Percentiles rank a stretch among this genome's conserved stretches.
These are phyloP conservation scores for Lasiurus cinereus DNA, from an alignment of 2,113 vertebrate species.

Conservation along the genomic window DNA sequence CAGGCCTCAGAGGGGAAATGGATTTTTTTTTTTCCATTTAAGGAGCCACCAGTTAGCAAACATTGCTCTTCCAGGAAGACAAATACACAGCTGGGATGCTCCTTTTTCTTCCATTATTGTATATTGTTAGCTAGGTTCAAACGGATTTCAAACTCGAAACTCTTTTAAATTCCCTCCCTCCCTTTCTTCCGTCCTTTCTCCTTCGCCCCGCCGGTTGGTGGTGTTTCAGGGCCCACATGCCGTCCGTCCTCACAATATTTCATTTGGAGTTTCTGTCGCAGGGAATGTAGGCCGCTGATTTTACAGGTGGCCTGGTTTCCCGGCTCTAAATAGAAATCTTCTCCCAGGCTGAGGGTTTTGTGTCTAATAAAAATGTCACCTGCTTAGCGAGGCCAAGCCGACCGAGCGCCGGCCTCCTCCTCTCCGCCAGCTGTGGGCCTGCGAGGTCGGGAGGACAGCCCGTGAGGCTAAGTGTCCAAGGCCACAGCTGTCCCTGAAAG, in stretches of 20 bases:
- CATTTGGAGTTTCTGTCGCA: constrained; percentile 69
- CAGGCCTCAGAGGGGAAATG: background rate
- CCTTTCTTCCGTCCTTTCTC: background rate
- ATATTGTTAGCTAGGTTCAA: background rate
- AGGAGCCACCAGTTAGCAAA: background rate
- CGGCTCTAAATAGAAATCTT: constrained; percentile 77
- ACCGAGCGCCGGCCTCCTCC: background rate
- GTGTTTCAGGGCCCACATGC: background rate
- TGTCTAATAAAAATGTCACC: constrained; percentile 61
- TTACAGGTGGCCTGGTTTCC: constrained; percentile 79
- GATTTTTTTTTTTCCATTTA: background rate
- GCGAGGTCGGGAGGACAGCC: rapidly evolving
- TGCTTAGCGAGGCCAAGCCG: background rate
- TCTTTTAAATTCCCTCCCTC: background rate
- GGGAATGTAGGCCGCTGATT: constrained; percentile 78
- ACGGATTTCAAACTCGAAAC: constrained; percentile 23
- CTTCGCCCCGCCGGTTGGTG: background rate
- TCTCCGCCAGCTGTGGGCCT: background rate
- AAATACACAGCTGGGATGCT: constrained; percentile 42
- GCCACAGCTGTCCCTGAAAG: background rate
- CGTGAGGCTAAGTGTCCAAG: rapidly evolving
- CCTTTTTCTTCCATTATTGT: constrained; percentile 44
- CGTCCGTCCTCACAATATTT: background rate
- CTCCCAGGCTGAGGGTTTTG: constrained; percentile 28
- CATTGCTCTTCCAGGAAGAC: constrained; percentile 13